phyloP scores from a whole-genome alignment of 2,888 invertebrate genomes.

The Listrodromus nycthemerus region DNA sequence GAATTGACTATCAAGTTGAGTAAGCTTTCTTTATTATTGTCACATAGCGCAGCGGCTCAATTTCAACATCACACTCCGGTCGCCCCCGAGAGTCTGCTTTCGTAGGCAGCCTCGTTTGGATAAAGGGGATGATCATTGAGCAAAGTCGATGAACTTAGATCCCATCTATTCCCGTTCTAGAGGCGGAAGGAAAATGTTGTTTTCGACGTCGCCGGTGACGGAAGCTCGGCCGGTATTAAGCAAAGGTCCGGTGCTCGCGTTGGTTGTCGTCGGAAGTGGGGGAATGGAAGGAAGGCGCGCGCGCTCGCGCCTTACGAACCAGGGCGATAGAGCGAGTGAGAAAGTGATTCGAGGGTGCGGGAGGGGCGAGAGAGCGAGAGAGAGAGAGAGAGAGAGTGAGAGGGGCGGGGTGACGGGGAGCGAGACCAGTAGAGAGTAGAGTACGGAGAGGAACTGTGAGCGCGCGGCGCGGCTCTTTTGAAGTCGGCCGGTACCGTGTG shows the following conservation, averaged over 20 bases:
- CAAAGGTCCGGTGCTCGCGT: constrained; percentile 11
- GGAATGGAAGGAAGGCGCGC: constrained; percentile 23
- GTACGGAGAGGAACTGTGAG: constrained; percentile 79
- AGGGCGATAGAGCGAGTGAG: constrained; percentile 37
- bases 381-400: constrained; percentile 77
- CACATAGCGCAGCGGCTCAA: not conserved
- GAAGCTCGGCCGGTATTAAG: constrained; percentile 4
- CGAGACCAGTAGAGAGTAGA: constrained; percentile 51
- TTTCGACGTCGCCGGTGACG: constrained; percentile 16
- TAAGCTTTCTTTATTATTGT: no score
- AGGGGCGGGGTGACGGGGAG: constrained; percentile 34
- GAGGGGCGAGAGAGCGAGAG: constrained; percentile 43
- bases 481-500: constrained; percentile 83
- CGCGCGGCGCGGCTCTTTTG: constrained; percentile 79
- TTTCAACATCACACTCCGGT: not conserved
- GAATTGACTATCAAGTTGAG: no score
- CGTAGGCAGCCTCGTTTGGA: not conserved
- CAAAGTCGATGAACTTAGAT: not conserved
- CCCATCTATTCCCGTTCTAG: not conserved
- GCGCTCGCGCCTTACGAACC: constrained; percentile 19
- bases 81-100: not conserved
- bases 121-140: not conserved
- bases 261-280: constrained; percentile 2
- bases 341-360: constrained; percentile 16
- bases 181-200: constrained; percentile 38